Base-by-base conservation (phyloP, 2,888 invertebrate species). In the Melikaiella ostensackeni region DNA sequence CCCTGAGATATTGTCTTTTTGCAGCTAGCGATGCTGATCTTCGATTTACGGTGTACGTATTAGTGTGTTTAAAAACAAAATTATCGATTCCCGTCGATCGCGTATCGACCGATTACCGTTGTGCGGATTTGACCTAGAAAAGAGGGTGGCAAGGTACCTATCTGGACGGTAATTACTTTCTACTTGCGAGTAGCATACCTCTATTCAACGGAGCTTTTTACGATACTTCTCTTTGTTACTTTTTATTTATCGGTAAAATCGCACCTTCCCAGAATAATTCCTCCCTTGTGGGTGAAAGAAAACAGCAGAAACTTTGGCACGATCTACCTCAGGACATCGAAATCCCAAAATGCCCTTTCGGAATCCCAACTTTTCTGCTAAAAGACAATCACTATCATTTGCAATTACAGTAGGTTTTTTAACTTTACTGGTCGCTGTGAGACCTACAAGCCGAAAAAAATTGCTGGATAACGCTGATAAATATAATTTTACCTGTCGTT, bases 161-260 rank as follows among this genome's bases (percentile, higher is more conserved):
- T 82, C 81, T 87, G 87, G 87, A 87, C 87, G 87, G 87, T 86
- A 86, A 84, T 87, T 85, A 84, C 82, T 86, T 85, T 83, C 83
- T 87, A 87, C 73, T 76, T 73, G 78, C 76, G 64, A 80, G 76
- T 73, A 76, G 76, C 77, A 55, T 73, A 80, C 76, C 79, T 74
- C 76, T 77, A 78, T 66, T 77, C 80, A 79, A 80, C 76, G 63
- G 42, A 79, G 80, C 79, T 66, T 76, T 50, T 80, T 79, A 82
- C 75, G 75, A 78, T 79, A 81, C 75, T 61, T 81, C 79, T 81
- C 80, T 55, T 50, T 70, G 70, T 50, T 50, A 74, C 74, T 80
- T 79, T 78, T 73, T 78, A 80, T 78, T 82, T 77, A 79, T 78
- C 77, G 78, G 79, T 80, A 64, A 74, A 64, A 82, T 80, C 78